Evolutionary conservation across 2,888 invertebrate genomes (phyloP), one percentile per base, ranked within the genome.

Genomic region (Apamea sordens): DNA sequence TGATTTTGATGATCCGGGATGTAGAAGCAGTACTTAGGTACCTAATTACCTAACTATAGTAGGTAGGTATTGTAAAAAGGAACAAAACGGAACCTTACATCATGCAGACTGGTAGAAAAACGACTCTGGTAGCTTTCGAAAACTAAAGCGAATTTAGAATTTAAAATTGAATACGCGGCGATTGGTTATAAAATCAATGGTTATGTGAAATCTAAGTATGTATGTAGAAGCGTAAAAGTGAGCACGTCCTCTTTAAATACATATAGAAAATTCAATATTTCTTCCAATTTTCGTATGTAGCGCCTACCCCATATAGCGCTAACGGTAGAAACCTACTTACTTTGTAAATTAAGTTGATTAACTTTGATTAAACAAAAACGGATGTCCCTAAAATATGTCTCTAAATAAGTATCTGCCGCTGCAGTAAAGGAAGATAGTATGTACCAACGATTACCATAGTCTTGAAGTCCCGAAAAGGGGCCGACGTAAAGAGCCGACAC

Each of bases 401-500:
- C 32, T 24, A 36, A 44, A 44, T 59, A 61, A 21, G 24, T 44
- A 53, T 59, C 59, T 15, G 50, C 65, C 78, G 84, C 70, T 78
- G 36, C 32, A 44, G 11, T 28, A 18, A 67, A 59, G 71, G 13
- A 63, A 71, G 73, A 85, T 82, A 84, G 13, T 41, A n/a, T n/a
- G n/a, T n/a, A 61, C 32, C 56, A 76, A n/a, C 56, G 63, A 70
- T 61, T 61, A 75, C 61, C 50, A 56, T 72, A 78, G 79, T 86
- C 84, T 87, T 79, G 83, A 82, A 82, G 76, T 79, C 77, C 83
- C 87, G 80, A 84, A 84, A 83, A 80, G 74, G 73, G 56, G 41
- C 69, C 64, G 89, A 91, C 90, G 86, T 88, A 89, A 93, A 88
- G 90, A 83, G 90, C 95, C 95, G 95, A 91, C 85, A 70, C 92